Conservation (phyloP, 1,140 invertebrate species). For the Drosophila nigrodunni region DNA sequence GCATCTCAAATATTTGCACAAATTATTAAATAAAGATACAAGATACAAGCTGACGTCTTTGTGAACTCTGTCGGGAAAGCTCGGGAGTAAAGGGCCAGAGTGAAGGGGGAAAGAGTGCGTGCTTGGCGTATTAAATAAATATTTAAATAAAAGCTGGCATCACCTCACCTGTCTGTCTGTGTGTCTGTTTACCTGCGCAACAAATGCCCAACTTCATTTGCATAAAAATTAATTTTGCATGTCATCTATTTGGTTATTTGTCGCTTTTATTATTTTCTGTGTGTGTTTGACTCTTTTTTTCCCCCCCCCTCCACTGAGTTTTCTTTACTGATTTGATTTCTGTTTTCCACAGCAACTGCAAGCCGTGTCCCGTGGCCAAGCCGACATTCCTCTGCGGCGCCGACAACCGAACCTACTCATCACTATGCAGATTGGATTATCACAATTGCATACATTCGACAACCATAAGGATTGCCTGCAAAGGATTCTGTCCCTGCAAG, state of each 20-base stretch:
- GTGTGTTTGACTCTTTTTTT: conserved; percentile 17
- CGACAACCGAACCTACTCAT: conserved; percentile 97
- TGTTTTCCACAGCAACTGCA: conserved; percentile 87
- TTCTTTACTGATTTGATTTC: conserved; percentile 54
- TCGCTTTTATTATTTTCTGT: background rate
- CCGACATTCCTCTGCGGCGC: conserved; percentile 94
- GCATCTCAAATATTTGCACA: conserved; percentile 69
- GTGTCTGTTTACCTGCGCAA: conserved; percentile 25
- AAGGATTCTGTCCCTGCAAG: conserved; percentile 95
- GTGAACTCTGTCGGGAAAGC: conserved; percentile 22
- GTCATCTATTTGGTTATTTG: conserved; percentile 72
- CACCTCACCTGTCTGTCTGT: background rate
- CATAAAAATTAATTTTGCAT: conserved; percentile 84
- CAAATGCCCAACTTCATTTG: conserved; percentile 60
- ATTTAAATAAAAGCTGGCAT: conserved; percentile 71
- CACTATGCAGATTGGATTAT: conserved; percentile 94
- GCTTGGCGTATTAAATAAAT: conserved; percentile 76
- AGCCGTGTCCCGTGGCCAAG: conserved; percentile 91
- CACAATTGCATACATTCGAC: conserved; percentile 95
- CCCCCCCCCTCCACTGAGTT: conserved; percentile 47
- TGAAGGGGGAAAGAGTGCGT: conserved; percentile 62
- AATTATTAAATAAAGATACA: conserved; percentile 71
- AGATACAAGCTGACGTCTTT: conserved; percentile 26
- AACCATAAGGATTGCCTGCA: conserved; percentile 91
- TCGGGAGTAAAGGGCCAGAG: conserved; percentile 20